Percentiles rank a stretch among this genome's conserved stretches.
These are phyloP conservation scores for Spodoptera litura DNA, from an alignment of 1,140 invertebrate species.

Conservation along the genomic window DNA sequence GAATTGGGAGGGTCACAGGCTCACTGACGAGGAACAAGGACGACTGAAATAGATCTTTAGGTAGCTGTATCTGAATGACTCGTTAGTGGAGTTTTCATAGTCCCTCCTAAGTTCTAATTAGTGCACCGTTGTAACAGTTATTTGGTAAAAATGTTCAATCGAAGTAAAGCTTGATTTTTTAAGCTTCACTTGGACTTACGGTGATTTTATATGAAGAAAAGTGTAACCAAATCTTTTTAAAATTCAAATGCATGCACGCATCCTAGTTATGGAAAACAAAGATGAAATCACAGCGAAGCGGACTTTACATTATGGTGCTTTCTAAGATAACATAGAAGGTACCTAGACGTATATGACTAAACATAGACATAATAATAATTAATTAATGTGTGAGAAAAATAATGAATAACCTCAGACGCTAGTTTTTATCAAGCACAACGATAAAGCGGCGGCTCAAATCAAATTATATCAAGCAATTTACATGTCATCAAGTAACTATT, in stretches of 20 bases:
- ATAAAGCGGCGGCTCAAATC: slow-evolving; percentile 24
- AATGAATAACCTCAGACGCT: slow-evolving; percentile 8
- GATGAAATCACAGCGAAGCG: too few relatives aligned
- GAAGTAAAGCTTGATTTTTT: too few relatives aligned
- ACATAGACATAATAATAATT: too few relatives aligned
- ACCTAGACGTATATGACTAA: too few relatives aligned
- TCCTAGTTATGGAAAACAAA: too few relatives aligned
- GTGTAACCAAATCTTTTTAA: too few relatives aligned
- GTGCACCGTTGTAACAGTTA: too few relatives aligned
- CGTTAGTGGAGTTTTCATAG: slow-evolving; percentile 3
- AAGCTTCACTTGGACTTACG: neutral
- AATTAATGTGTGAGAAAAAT: slow-evolving; percentile 7
- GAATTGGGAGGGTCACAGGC: slow-evolving; percentile 45
- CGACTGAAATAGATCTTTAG: slow-evolving; percentile 39
- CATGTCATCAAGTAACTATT: slow-evolving; percentile 64
- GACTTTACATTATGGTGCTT: too few relatives aligned
- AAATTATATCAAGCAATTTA: slow-evolving; percentile 62
- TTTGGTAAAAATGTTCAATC: too few relatives aligned
- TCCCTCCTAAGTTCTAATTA: neutral
- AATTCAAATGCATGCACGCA: too few relatives aligned
- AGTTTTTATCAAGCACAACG: slow-evolving; percentile 34
- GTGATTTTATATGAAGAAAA: too few relatives aligned
- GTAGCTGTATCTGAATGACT: slow-evolving; percentile 4
- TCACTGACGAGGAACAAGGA: slow-evolving; percentile 42
- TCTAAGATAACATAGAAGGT: too few relatives aligned